Evolutionary conservation across 1,140 invertebrate species (phyloP), one percentile per base, ranked within the genome.

Genomic region (Druon quercuslanigerum): DNA sequence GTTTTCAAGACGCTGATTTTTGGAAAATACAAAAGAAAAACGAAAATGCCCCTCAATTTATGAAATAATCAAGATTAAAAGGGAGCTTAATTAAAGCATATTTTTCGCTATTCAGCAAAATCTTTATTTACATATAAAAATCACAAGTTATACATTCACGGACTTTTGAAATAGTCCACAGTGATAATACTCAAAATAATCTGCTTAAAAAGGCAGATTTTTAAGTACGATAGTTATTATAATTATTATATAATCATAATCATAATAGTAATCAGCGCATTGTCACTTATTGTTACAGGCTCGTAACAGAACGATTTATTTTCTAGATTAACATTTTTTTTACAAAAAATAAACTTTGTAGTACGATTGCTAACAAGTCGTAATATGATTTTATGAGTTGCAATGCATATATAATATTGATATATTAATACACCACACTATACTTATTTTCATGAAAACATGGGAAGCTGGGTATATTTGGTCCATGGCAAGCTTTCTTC

Each of bases 101-200:
- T 70, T 17, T 82, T 83, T 79, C 77, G 78, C 85, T 80, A 80
- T 66, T 66, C 79, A 84, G 77, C 84, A 72, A 78, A 82, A 76
- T 83, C 87, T 89, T 89, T 89, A 88, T 89, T 89, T 89, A 89
- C 87, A 89, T 87, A 87, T 85, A 87, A 86, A 86, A 89, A 88
- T 88, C 87, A 87, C 87, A 88, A 87, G 82, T 83, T 85, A 86
- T 74, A 78, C 76, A 78, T 77, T 73, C 75, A 76, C 77, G 54
- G 71, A 73, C 75, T 50, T 66, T 76, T 51, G 74, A 12, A 46
- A 19, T 57, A 71, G 71, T 60, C 57, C 14, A 73, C 19, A 60
- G 33, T 71, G 66, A 50, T 51, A 82, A 76, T 83, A 81, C 56
- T 25, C 56, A 14, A 57, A 12, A 20, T 25, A 25, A 57, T n/a